Evolutionary conservation across 2,888 invertebrate species (phyloP).

Genomic region (Ophion ellenae): DNA sequence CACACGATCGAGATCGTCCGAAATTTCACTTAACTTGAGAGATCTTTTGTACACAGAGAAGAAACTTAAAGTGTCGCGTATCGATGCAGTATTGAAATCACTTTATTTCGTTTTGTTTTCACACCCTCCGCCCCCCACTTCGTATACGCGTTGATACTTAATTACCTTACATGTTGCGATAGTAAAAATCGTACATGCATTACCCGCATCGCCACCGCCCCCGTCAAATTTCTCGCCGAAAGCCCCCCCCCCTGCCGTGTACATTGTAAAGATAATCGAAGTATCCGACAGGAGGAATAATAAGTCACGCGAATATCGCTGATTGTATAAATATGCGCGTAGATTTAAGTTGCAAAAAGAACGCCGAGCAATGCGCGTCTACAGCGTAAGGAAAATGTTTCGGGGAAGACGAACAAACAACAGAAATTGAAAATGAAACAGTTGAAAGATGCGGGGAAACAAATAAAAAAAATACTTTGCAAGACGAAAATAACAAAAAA

Average conservation of each 20-base stretch:
- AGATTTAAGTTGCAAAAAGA: slow-evolving; percentile 28
- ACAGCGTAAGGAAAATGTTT: not conserved
- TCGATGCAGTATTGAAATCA: not conserved
- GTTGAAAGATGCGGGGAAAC: not conserved
- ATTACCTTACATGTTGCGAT: slow-evolving; percentile 32
- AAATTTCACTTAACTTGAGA: not conserved
- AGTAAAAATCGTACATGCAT: slow-evolving; percentile 51
- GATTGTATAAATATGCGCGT: slow-evolving; percentile 39
- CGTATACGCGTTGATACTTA: slow-evolving; percentile 22
- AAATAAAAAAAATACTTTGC: not conserved
- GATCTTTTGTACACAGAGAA: slow-evolving; percentile 3
- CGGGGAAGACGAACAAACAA: not conserved
- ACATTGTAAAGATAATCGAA: slow-evolving; percentile 46
- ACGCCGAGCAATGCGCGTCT: not conserved
- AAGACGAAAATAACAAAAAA: not conserved
- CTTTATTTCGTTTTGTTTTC: not conserved
- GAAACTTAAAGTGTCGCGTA: not conserved
- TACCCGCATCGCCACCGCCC: not conserved
- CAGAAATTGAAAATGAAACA: not conserved
- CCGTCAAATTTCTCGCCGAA: not conserved
- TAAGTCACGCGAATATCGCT: slow-evolving; percentile 28
- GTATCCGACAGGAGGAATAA: not conserved
- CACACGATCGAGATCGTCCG: not conserved
- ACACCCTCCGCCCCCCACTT: not conserved
- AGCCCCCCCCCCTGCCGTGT: slow-evolving; percentile 26